These are phyloP conservation scores for Drosophila orena DNA, from an alignment of 1,140 invertebrate genomes.

Conservation along the genomic window DNA sequence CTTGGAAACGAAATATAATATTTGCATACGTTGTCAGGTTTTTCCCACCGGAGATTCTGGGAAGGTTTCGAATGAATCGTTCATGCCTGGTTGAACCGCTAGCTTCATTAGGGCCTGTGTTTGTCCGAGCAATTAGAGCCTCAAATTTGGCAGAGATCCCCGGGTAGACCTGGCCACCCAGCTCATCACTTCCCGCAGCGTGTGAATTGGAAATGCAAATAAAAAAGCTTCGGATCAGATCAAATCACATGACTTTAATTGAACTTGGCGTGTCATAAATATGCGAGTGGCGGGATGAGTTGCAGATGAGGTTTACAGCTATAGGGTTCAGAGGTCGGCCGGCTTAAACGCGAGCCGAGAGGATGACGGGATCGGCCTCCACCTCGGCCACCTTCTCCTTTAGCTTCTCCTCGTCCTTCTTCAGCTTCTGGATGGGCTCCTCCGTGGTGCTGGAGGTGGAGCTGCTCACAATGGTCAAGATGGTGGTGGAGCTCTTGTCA, in stretches of 20 bases:
- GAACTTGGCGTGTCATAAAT: constrained; percentile 73
- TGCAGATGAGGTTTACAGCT: constrained; percentile 38
- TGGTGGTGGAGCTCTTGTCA: constrained; percentile 31
- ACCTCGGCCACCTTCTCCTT: constrained; percentile 84
- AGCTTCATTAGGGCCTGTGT: constrained; percentile 30
- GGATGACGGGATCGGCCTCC: constrained; percentile 78
- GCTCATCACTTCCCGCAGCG: constrained; percentile 3
- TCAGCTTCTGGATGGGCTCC: constrained; percentile 58
- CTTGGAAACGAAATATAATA: constrained; percentile 15
- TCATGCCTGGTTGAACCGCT: constrained; percentile 45
- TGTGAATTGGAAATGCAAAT: constrained; percentile 77
- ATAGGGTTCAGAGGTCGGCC: constrained; percentile 18
- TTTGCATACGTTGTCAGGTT: constrained; percentile 32
- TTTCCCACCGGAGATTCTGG: constrained; percentile 29
- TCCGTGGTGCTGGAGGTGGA: constrained; percentile 44
- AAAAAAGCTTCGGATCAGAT: constrained; percentile 59
- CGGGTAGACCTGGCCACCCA: not conserved
- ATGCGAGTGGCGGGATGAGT: constrained; percentile 39
- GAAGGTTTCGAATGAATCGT: constrained; percentile 24
- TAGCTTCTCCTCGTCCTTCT: constrained; percentile 77
- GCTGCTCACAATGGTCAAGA: constrained; percentile 14
- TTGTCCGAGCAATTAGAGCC: constrained; percentile 66
- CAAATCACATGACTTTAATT: constrained; percentile 81
- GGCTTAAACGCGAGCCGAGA: constrained; percentile 70
- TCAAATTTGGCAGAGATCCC: constrained; percentile 44